These are phyloP conservation scores for Camponotus vicinus DNA, from an alignment of 1,140 invertebrate species.

Conservation along the genomic window DNA sequence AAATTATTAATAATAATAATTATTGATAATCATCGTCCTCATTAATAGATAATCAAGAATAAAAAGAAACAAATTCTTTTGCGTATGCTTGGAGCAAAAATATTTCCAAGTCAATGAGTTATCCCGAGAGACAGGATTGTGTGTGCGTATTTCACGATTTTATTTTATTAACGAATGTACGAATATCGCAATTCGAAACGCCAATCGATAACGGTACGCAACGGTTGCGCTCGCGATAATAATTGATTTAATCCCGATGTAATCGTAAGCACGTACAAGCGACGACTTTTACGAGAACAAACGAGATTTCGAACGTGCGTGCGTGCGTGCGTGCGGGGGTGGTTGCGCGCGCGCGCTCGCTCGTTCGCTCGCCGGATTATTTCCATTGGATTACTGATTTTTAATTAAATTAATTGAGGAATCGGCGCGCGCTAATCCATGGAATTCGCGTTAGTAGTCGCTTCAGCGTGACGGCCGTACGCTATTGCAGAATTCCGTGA, in stretches of 20 bases:
- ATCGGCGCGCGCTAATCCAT: slow-evolving; percentile 52
- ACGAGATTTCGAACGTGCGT: slow-evolving; percentile 18
- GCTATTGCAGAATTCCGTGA: slow-evolving; percentile 62
- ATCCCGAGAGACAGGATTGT: neutral
- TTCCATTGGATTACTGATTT: slow-evolving; percentile 44
- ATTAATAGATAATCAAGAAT: neutral
- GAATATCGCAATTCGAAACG: slow-evolving; percentile 21
- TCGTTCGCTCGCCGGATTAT: neutral
- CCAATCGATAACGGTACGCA: slow-evolving; percentile 37
- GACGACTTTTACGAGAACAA: slow-evolving; percentile 39
- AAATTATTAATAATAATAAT: neutral
- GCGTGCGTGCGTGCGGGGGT: neutral
- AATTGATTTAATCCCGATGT: slow-evolving; percentile 55
- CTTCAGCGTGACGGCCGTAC: slow-evolving; percentile 51
- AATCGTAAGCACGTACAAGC: slow-evolving; percentile 47
- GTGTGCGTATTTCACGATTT: slow-evolving; percentile 11
- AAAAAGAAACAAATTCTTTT: neutral
- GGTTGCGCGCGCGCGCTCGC: neutral
- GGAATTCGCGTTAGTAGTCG: slow-evolving; percentile 59
- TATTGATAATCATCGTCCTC: neutral
- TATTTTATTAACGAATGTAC: slow-evolving; percentile 44
- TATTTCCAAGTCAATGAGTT: neutral
- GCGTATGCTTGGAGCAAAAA: neutral
- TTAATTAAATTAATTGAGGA: slow-evolving; percentile 62
- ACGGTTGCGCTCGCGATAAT: slow-evolving; percentile 29